Evolutionary conservation across 2,797 vertebrate species (phyloP).

Genomic region (Coranthus polyacanthus): DNA sequence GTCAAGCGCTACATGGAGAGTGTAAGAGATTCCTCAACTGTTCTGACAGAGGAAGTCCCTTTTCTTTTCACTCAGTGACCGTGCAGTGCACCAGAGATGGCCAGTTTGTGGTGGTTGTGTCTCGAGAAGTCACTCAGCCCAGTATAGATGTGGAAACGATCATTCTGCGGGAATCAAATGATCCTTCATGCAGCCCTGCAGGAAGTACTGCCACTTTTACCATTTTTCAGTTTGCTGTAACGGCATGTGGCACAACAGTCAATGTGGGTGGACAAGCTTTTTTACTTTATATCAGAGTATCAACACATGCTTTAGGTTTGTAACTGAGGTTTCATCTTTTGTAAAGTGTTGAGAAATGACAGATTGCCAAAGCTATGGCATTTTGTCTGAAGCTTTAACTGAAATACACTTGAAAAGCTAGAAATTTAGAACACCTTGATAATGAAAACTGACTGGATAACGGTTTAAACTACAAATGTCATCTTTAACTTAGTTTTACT

Average conservation of each 20-base stretch:
- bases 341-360: too few relatives aligned
- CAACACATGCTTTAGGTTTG: too few relatives aligned
- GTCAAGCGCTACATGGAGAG: background rate
- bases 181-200: constrained; percentile 64
- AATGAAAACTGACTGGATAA: too few relatives aligned
- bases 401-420: too few relatives aligned
- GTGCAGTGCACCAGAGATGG: constrained; percentile 85
- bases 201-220: constrained; percentile 69
- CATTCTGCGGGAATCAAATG: constrained; percentile 63
- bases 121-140: constrained; percentile 76
- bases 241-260: constrained; percentile 79
- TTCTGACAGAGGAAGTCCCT: background rate
- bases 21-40: background rate
- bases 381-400: too few relatives aligned
- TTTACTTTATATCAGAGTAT: too few relatives aligned
- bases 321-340: too few relatives aligned
- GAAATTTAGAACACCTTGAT: too few relatives aligned
- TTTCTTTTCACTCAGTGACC: constrained; percentile 73
- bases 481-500: too few relatives aligned
- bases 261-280: constrained; percentile 65
- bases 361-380: too few relatives aligned
- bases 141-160: constrained; percentile 73
- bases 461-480: too few relatives aligned
- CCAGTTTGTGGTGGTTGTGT: constrained; percentile 83
- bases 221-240: constrained; percentile 83